Evolutionary conservation across 2,113 vertebrate genomes (phyloP), one percentile per base, ranked within the genome.

Genomic region (Euleptes europaea): DNA sequence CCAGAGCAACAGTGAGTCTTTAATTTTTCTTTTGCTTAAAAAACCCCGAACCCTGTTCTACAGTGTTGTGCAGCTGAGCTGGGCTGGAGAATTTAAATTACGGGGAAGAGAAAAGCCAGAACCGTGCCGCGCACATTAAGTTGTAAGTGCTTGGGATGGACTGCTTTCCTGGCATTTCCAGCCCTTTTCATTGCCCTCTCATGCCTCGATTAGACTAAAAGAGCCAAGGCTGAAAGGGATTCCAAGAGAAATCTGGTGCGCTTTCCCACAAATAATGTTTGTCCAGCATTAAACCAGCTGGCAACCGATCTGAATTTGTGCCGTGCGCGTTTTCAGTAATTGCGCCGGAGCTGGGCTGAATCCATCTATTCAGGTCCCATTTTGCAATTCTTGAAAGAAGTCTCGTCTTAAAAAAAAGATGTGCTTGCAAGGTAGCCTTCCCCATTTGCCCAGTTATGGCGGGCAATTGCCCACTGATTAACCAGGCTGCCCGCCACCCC

Each of bases 1-100:
- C 85, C 90, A 12, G 65, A 82, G 54, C 42, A 91, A 67, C 38
- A 76, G n/a, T 89, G 86, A 88, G 54, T 86, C 74, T 89, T 91
- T 73, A 54, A 21, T 88, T 84, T 47, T 66, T 17, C 15, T 66
- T 66, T n/a, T 66, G 7, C 26, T 66, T 26, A 74, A 80, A 57
- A 86, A 88, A 75, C 60, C 57, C 67, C 47, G 2, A 54, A 54
- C 51, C 2, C 75, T 3, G 5, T 86, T 91, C 85, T 49, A 19
- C 60, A 57, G 54, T 86, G 81, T 85, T 87, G 60, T 54, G 60
- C 63, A 88, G 44, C 57, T 4, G 60, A 77, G 38, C 82, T 84
- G 79, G 87, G 78, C 69, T 79, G 75, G 67, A 83, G 78, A 88
- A 90, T 54, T 90, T 89, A 88, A 75, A 38, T 78, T 26, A 71